Base-by-base conservation (phyloP, 37 sponge, comb jelly and placozoan genomes). In the Halisarca cf. caerulea region DNA sequence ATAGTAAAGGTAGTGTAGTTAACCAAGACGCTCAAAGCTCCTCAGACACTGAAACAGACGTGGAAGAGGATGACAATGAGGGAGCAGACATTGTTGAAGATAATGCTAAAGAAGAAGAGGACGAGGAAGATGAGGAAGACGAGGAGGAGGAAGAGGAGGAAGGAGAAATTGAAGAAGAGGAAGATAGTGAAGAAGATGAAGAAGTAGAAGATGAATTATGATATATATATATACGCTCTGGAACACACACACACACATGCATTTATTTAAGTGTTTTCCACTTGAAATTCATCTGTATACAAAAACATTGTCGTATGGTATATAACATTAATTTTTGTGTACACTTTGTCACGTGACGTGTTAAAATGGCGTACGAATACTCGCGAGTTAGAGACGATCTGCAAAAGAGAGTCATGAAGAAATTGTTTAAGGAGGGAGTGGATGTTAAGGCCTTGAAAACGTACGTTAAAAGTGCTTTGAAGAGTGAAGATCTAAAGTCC, bases 61-160 rank as follows among this genome's bases (percentile, higher is more conserved):
- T 17, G 3, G 69, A 68, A 68, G 64, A 61, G 6, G 11, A 47
- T 47, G 64, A 61, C 11, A 47, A 47, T 47, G 51, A 47, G 11
- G 51, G 51, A 14, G 6, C 11, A 30, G 69, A 68, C 28, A 34
- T 3, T 68, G 69, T 30, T 30, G 69, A 68, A 6, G 69, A 68
- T 7, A 34, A 68, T 30, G 69, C n/a, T 1, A 34, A 28, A 1
- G 27, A 32, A 27, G 69, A 68, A 3, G 69, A 68, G 2, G 69
- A 68, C 17, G 69, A 68, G 3, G 69, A 68, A 6, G 33, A 68
- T 68, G 69, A 68, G 1, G 69, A 28, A 3, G 27, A 32, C 1
- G 69, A 68, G 2, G 69, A 68, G 2, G 69, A 68, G 33, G 69
- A 68, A 30, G 69, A 68, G 2, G 33, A 68, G n/a, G 69, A 68